Evolutionary conservation across 1,140 invertebrate genomes (phyloP).

Genomic region (Cryptotermes secundus): DNA sequence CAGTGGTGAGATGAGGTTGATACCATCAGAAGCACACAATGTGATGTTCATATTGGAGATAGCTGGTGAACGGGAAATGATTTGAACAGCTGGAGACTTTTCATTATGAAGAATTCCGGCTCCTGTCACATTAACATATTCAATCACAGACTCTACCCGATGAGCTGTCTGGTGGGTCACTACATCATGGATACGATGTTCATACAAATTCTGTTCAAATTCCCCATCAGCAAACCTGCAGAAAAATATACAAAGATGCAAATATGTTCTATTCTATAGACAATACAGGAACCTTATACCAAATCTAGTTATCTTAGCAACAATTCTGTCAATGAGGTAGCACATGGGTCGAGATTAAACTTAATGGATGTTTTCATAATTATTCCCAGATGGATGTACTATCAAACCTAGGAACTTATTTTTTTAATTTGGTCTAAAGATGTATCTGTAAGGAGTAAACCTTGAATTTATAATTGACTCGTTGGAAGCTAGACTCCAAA

Average conservation of each 20-base stretch:
- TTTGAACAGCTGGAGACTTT: slow-evolving; percentile 88
- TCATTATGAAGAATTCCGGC: slow-evolving; percentile 96
- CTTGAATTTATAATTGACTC: too few species aligned
- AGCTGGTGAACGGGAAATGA: slow-evolving; percentile 79
- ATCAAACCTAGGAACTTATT: too few species aligned
- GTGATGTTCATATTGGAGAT: slow-evolving; percentile 82
- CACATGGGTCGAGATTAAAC: too few species aligned
- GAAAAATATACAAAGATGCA: slow-evolving; percentile 27
- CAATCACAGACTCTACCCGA: slow-evolving; percentile 71
- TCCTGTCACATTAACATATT: slow-evolving; percentile 86
- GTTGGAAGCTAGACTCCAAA: too few species aligned
- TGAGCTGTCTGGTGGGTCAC: slow-evolving; percentile 69
- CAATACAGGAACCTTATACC: too few species aligned
- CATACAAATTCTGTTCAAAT: slow-evolving; percentile 84
- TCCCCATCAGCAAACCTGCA: slow-evolving; percentile 79
- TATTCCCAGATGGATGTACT: too few species aligned
- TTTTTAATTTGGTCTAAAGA: too few species aligned
- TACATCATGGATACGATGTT: slow-evolving; percentile 77
- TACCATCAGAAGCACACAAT: slow-evolving; percentile 85
- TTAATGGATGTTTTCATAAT: too few species aligned
- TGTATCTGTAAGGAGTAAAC: too few species aligned
- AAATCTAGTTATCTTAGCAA: too few species aligned
- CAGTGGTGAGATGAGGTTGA: slow-evolving; percentile 87
- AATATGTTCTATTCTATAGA: neutral
- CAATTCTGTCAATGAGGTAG: too few species aligned